These are phyloP conservation scores for Tetraodon nigroviridis DNA, from an alignment of 2,113 vertebrate species.

Conservation along the genomic window DNA sequence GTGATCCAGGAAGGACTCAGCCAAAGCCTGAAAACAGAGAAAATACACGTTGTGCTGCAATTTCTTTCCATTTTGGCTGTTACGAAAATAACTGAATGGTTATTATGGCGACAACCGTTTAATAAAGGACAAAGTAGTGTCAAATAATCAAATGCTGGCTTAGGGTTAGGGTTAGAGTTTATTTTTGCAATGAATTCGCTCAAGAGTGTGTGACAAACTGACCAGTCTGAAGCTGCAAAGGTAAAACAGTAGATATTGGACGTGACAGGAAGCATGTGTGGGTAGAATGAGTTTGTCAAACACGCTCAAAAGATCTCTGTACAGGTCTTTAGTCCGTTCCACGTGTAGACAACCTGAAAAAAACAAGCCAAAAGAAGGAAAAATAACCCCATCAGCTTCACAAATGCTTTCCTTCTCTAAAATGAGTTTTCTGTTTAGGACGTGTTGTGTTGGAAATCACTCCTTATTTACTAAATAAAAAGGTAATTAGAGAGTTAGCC, in stretches of 20 bases:
- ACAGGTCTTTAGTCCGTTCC: constrained; percentile 84
- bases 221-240: constrained; percentile 96
- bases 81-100: too few relatives aligned
- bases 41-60: too few relatives aligned
- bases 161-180: too few relatives aligned
- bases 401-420: not conserved
- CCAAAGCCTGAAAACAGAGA: constrained; percentile 74
- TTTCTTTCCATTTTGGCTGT: too few relatives aligned
- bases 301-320: constrained; percentile 81
- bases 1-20: constrained; percentile 94
- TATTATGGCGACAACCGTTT: too few relatives aligned
- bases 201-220: constrained; percentile 52
- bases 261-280: constrained; percentile 89
- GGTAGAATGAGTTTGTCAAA: constrained; percentile 94
- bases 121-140: too few relatives aligned
- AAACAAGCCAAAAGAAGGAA: not conserved
- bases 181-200: too few relatives aligned
- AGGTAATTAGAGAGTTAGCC: too few relatives aligned
- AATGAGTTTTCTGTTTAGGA: not conserved
- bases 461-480: too few relatives aligned
- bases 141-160: too few relatives aligned
- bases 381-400: not conserved
- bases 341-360: constrained; percentile 77
- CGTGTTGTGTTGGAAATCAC: too few relatives aligned
- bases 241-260: constrained; percentile 92